Evolutionary conservation across 1,140 invertebrate species (phyloP).

Genomic region (Paraescarpia echinospica): DNA sequence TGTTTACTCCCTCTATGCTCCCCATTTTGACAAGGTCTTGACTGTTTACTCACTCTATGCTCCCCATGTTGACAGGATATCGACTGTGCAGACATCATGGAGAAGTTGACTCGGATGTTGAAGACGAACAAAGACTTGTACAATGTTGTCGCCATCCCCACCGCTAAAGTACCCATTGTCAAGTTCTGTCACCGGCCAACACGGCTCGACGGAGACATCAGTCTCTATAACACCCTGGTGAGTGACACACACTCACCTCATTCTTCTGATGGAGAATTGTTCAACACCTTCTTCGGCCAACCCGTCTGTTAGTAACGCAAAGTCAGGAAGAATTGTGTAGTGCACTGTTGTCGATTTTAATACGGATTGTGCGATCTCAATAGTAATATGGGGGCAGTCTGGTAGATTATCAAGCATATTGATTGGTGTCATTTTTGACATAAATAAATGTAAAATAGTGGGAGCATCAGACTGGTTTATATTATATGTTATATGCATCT

Average conservation of each 20-base stretch:
- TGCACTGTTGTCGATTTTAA: not conserved
- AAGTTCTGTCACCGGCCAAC: conserved; percentile 62
- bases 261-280: not conserved
- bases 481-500: no score
- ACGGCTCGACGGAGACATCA: conserved; percentile 66
- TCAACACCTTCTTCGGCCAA: not conserved
- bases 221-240: conserved; percentile 66
- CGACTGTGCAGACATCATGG: conserved; percentile 57
- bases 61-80: conserved; percentile 41
- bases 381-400: no score
- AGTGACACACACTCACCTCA: conserved; percentile 24
- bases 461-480: no score
- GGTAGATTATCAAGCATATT: no score
- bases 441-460: no score
- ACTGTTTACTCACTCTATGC: conserved; percentile 35
- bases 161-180: conserved; percentile 70
- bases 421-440: no score
- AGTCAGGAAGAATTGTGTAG: not conserved
- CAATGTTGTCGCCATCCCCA: conserved; percentile 63
- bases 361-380: not conserved
- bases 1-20: no score
- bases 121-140: conserved; percentile 54
- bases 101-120: conserved; percentile 57
- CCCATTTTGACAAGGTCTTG: conserved; percentile 43
- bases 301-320: not conserved